Evolutionary conservation across 2,113 vertebrate species (phyloP), one percentile per base, ranked within the genome.

Genomic region (Ptychochromis oligacanthus): DNA sequence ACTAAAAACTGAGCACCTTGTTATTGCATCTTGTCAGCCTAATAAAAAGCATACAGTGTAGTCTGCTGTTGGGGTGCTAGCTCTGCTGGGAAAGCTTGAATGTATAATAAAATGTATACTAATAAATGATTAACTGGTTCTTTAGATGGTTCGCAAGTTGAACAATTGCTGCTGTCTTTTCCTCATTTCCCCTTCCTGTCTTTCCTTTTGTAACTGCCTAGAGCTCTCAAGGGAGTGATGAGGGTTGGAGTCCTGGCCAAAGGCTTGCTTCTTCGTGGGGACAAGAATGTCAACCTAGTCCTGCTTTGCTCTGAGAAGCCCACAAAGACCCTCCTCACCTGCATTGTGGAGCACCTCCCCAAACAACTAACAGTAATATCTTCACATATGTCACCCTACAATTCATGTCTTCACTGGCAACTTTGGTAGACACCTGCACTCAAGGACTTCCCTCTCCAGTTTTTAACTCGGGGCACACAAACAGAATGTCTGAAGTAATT

Each of bases 231-330:
- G 93, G 98, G 98, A 59, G 98, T 99, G 77, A 97, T 99, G 94
- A 96, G 98, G 83, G 98, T 99, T 1, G 98, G 98, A 18, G 97
- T 99, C 77, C 93, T 99, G 92, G 98, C 98, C 75, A 99, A 99
- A 96, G 98, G 98, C 55, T 94, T 99, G 85, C 96, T 99, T 3
- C 96, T 99, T 24, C 96, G 97, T 58, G 98, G 98, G 83, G 98
- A 99, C 86, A 96, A 97, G 93, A 97, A 97, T 0, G 98, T 99
- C 89, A 97, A 97, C 92, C 96, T 99, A 56, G 98, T 99, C 87
- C 93, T 99, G 82, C 97, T 99, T 12, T 99, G 98, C 82, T 97
- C 97, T 5, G 98, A 99, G 90, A 99, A 98, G 86, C 98, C 98
- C 64, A 98, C 97, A 43, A 97, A 96, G 94, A 91, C 80, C 0